Base-by-base conservation (phyloP, 1,140 invertebrate species). In the Aphelenchoides fujianensis region DNA sequence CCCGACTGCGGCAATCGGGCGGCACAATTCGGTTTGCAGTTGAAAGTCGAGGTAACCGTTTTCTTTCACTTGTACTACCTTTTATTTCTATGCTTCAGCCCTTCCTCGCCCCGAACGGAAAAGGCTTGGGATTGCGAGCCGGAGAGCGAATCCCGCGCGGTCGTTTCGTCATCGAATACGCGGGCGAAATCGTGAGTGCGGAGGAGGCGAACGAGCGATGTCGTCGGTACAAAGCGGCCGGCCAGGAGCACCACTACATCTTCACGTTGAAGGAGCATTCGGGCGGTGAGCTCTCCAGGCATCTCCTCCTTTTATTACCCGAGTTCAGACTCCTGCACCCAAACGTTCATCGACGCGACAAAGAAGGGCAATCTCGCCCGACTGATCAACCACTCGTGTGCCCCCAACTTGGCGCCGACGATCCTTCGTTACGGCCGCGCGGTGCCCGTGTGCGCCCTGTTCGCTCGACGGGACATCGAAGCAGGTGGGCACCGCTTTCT, bases 361-460 rank as follows among this genome's bases (percentile, higher is more conserved):
- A 95, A 95, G 85, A 94, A 91, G 85, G 95, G 96, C 32, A 98
- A 98, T 87, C 88, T 98, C 71, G 95, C 96, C 0, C 86, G 97
- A 69, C 99, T 99, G 84, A 98, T 99, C 83, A 99, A 99, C 88
- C 97, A 99, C 85, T 95, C 93, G 86, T 99, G 97, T 88, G 97
- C 94, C 88, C 95, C 98, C 87, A 94, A 94, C 91, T 74, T 75
- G 31, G 28, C 36, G 27, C 72, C 63, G 32, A 54, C 74, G 54
- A 41, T 75, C 3, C 31, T 75, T 31, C 76, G 74, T 12, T 16
- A 79, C 12, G 74, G 74, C 5, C 48, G 61, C 16, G 23, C 31
- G 16, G 32, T 32, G 3, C 74, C 74, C 2, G 37, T 32, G 12
- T 54, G 77, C 30, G 74, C 74, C 2, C 34, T 75, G 53, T 75